Evolutionary conservation across 2,797 vertebrate genomes (phyloP).

Genomic region (Myotis vivesi): DNA sequence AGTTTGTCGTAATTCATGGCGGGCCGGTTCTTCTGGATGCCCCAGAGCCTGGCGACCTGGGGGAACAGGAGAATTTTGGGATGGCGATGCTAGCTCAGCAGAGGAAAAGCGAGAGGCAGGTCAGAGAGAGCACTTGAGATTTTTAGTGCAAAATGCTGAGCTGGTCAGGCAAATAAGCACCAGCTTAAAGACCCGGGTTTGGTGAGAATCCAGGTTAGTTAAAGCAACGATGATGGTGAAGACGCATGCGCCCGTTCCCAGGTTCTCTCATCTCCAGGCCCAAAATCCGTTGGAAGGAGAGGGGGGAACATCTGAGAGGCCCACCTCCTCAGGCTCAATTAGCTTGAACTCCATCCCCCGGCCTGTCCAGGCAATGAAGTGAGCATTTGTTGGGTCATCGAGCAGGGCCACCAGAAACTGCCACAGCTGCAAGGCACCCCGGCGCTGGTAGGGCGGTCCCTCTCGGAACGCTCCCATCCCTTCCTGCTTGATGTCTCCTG

Average conservation of each 20-base stretch:
- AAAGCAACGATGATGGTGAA: background rate
- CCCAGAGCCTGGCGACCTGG: slow-evolving; percentile 97
- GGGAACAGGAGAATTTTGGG: background rate
- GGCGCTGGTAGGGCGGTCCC: slow-evolving; percentile 94
- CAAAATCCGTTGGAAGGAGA: background rate
- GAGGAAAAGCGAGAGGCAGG: background rate
- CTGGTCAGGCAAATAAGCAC: background rate
- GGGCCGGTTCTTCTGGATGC: slow-evolving; percentile 99
- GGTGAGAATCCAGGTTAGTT: background rate
- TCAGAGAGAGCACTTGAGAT: background rate
- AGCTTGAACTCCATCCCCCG: slow-evolving; percentile 99
- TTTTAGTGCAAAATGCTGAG: background rate
- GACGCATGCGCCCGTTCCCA: background rate
- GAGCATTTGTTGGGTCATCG: slow-evolving; percentile 94
- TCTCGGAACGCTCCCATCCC: slow-evolving; percentile 88
- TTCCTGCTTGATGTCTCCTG: slow-evolving; percentile 96
- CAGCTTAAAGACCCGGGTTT: background rate
- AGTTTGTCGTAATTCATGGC: slow-evolving; percentile 99
- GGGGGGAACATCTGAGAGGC: background rate
- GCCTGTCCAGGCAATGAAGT: slow-evolving; percentile 99
- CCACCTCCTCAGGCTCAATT: slow-evolving; percentile 98
- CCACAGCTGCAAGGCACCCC: slow-evolving; percentile 97
- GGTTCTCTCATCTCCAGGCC: background rate
- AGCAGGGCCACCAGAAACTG: slow-evolving; percentile 95
- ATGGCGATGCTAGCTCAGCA: background rate